Base-by-base conservation (phyloP, 2,888 invertebrate species). In the Eilema sororculum region DNA sequence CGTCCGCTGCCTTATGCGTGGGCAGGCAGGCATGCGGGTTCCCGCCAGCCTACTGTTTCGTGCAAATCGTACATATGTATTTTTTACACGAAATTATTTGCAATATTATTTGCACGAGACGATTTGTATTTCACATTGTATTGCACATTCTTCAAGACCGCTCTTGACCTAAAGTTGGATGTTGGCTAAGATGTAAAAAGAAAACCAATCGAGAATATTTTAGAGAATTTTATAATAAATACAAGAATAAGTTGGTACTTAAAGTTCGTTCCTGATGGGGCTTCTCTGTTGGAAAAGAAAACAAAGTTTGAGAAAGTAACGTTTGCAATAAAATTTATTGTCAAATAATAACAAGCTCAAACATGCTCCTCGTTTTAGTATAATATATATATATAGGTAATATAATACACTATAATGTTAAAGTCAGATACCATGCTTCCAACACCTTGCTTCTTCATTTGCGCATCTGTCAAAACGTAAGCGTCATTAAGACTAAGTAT, bases 231-330 rank as follows among this genome's bases (percentile, higher is more conserved):
- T 30, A 30, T 33, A 68, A 13, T 25, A 56, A 33, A 9, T 60
- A 25, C 24, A 28, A 13, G 20, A 28, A n/a, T 28, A 64, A 12
- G 64, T 8, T 22, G 37, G 8, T 41, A 33, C 65, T 83, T 81
- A 89, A 56, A 91, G 81, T 81, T 92, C 90, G 67, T 72, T 81
- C 82, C 84, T 87, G 73, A 70, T 72, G 69, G 65, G 72, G 58
- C 12, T 63, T 72, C 72, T 86, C 85, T 89, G 87, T 78, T 77
- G 83, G 75, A 82, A 84, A 80, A 75, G 76, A 78, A 77, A 84
- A 80, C n/a, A 75, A 74, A 70, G 56, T 68, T 67, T 69, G n/a
- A 66, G 64, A 66, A 25, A 65, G 56, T 57, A 78, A 72, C 9
- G n/a, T 70, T 75, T 72, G 56, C 62, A 69, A 65, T 33, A 57